Conservation (phyloP, 2,113 vertebrate genomes). For the Tamias sibiricus region DNA sequence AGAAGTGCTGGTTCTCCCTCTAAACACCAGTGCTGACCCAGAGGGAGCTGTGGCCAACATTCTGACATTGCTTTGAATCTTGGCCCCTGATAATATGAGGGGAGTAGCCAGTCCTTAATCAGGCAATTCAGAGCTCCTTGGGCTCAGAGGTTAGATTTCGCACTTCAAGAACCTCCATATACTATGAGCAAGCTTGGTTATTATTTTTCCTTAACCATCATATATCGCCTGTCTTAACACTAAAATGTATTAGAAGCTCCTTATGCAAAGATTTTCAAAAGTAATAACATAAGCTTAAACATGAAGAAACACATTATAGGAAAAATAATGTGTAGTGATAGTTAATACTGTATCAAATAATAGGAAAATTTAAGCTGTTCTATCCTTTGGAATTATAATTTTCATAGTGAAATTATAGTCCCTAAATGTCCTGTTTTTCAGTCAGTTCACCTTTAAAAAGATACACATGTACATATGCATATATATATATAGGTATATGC, state of each 20-base stretch:
- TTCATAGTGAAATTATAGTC: slow-evolving; percentile 58
- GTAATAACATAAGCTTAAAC: not conserved
- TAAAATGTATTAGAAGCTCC: not conserved
- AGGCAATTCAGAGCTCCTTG: not conserved
- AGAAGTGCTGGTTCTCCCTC: not conserved
- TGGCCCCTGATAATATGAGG: not conserved
- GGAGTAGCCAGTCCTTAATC: not conserved
- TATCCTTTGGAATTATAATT: slow-evolving; percentile 63
- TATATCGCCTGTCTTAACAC: not conserved
- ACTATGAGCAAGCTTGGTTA: not conserved
- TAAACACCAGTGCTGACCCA: not conserved
- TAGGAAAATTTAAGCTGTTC: not conserved
- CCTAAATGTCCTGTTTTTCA: slow-evolving; percentile 66
- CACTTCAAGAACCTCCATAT: not conserved
- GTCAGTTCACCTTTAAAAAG: not conserved
- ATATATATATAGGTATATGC: not conserved
- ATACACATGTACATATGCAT: not conserved
- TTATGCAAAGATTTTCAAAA: not conserved
- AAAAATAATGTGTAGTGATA: not conserved
- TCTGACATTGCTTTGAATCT: not conserved
- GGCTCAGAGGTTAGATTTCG: not conserved
- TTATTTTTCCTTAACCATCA: not conserved
- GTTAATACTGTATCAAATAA: not conserved
- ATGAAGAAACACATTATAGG: not conserved
- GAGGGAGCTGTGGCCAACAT: not conserved